Percentiles rank a stretch among this genome's conserved stretches.
Conservation (phyloP, 2,888 invertebrate species). For the Acleris holmiana region DNA sequence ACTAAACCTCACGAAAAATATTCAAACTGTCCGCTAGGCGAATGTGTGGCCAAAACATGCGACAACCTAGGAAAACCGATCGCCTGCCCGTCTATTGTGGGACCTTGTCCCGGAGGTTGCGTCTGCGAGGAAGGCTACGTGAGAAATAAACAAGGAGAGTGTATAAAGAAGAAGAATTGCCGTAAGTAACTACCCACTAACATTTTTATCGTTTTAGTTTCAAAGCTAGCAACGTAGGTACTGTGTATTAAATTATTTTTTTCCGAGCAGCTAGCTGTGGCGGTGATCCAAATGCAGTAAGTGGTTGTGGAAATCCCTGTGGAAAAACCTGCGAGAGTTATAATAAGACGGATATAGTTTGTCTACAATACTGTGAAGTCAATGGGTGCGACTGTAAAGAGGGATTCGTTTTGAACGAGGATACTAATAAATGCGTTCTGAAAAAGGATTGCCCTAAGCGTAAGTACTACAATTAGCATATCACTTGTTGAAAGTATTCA, state of each 20-base stretch:
- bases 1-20: slow-evolving; percentile 22
- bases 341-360: background rate
- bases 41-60: slow-evolving; percentile 24
- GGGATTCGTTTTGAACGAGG: slow-evolving; percentile 24
- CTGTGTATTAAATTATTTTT: too few species aligned
- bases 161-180: slow-evolving; percentile 22
- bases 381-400: slow-evolving; percentile 30
- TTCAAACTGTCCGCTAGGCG: slow-evolving; percentile 8
- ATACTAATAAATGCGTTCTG: slow-evolving; percentile 14
- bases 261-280: too few species aligned
- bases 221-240: too few species aligned
- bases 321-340: slow-evolving; percentile 10
- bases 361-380: slow-evolving; percentile 12
- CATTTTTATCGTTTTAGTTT: too few species aligned
- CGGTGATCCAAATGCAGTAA: too few species aligned
- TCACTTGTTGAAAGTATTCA: too few species aligned
- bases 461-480: too few species aligned
- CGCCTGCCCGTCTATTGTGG: slow-evolving; percentile 12
- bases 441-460: slow-evolving; percentile 22
- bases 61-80: slow-evolving; percentile 22
- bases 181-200: slow-evolving; percentile 10
- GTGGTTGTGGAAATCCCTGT: slow-evolving; percentile 24
- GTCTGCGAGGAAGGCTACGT: slow-evolving; percentile 27
- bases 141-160: slow-evolving; percentile 19
- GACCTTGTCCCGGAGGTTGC: slow-evolving; percentile 25